Base-by-base conservation (phyloP, 2,113 vertebrate genomes). In the Channa maculata region DNA sequence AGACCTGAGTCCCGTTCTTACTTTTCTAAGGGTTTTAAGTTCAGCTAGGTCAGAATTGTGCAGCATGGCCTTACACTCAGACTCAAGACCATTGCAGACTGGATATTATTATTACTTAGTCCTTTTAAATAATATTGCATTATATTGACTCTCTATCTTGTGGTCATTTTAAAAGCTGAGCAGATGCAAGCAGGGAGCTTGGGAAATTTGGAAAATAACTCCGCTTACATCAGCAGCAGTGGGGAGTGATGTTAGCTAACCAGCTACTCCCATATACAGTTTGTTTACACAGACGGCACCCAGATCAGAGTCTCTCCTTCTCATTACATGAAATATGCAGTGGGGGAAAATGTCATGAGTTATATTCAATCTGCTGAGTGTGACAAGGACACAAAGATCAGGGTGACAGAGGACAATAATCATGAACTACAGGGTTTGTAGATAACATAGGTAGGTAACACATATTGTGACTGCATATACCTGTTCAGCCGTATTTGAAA, bases 231-330 rank as follows among this genome's bases (percentile, higher is more conserved):
- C 85, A 86, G 82, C 85, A 90, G 79, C 88, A 68, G 68, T 41
- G 63, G 77, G 82, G 90, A 86, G 87, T 69, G 69, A 81, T 75
- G 86, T 57, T 68, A 15, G 78, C 75, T 83, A 91, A 91, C 64
- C 74, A 82, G 68, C 71, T 68, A 80, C 86, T 91, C 84, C 88
- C 82, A 80, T 74, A 59, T 71, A 65, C 84, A 76, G 75, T 84
- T 89, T 91, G 88, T 91, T 93, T 88, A 87, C 87, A 85, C 78
- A 87, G 89, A 85, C 76, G 80, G 86, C 89, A 90, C 89, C 86
- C 87, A 91, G 81, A 89, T 91, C 86, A 88, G 69, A 85, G 80
- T 75, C 79, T 86, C 85, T 75, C 80, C 84, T 75, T 86, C 82
- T 89, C 79, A 73, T 84, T 90, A 80, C 76, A 90, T 81, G 82